These are phyloP conservation scores for Prionace glauca DNA, from an alignment of 2,797 vertebrate genomes.

Conservation along the genomic window DNA sequence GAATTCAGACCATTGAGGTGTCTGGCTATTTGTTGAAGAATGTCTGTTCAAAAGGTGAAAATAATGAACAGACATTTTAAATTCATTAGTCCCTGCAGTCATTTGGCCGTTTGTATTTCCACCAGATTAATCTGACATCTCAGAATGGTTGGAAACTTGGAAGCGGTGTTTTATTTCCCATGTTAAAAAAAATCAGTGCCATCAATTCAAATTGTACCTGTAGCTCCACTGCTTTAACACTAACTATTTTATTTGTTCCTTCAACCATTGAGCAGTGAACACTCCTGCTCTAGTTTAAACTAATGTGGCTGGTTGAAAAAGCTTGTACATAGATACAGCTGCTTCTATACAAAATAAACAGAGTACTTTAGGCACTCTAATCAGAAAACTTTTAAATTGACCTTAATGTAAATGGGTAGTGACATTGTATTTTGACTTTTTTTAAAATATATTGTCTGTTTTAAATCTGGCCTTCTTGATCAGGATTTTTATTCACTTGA, in stretches of 20 bases:
- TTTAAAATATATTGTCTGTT: no score
- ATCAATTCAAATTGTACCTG: neutral
- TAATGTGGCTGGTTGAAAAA: neutral
- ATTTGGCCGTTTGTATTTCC: neutral
- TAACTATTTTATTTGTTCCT: neutral
- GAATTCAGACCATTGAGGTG: neutral
- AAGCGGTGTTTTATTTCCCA: neutral
- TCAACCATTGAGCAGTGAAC: neutral
- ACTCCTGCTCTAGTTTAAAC: neutral
- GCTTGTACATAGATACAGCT: neutral
- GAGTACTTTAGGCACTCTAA: neutral
- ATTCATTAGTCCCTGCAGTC: neutral
- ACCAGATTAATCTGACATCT: neutral
- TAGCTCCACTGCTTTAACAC: neutral
- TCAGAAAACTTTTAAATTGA: neutral
- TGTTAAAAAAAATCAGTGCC: neutral
- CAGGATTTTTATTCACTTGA: neutral
- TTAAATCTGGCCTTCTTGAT: neutral
- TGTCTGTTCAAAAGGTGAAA: neutral
- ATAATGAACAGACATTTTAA: neutral
- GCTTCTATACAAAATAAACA: neutral
- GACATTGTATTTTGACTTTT: neutral
- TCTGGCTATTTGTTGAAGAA: neutral
- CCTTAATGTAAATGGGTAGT: neutral
- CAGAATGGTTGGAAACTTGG: neutral